phyloP scores from a whole-genome alignment of 2,888 invertebrate genomes.

The Neoascia interrupta region DNA sequence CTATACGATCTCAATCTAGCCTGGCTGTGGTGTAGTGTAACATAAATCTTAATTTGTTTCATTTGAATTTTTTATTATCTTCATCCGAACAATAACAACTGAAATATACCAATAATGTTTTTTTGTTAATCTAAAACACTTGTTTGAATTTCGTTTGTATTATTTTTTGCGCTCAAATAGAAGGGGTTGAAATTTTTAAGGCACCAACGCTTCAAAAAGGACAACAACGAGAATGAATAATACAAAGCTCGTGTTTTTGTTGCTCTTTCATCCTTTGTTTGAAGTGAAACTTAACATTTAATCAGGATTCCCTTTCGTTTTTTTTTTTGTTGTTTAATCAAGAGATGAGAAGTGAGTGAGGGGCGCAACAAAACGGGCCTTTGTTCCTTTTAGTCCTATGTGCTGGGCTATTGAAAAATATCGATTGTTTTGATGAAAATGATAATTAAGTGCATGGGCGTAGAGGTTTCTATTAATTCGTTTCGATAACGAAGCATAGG shows the following conservation, averaged over 20 bases:
- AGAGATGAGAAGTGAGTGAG: neutral
- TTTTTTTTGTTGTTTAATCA: constrained; percentile 17
- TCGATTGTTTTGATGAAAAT: neutral
- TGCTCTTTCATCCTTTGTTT: constrained; percentile 15
- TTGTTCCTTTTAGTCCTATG: no score
- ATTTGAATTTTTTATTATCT: no score
- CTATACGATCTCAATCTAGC: no score
- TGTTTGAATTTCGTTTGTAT: no score
- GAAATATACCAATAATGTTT: no score
- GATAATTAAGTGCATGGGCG: neutral
- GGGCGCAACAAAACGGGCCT: neutral
- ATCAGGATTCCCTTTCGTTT: constrained; percentile 25
- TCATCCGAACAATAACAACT: no score
- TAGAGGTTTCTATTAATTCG: no score
- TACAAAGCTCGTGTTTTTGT: constrained; percentile 3
- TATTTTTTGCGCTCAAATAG: no score
- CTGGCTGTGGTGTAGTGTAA: no score
- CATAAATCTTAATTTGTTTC: no score
- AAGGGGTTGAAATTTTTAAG: neutral
- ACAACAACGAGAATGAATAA: neutral
- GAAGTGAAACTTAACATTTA: constrained; percentile 21
- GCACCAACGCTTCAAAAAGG: constrained; percentile 7
- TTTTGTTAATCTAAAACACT: no score
- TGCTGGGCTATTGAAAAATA: neutral
- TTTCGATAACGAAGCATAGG: no score